Base-by-base conservation (phyloP, 2,113 vertebrate species). In the Struthidea cinerea region DNA sequence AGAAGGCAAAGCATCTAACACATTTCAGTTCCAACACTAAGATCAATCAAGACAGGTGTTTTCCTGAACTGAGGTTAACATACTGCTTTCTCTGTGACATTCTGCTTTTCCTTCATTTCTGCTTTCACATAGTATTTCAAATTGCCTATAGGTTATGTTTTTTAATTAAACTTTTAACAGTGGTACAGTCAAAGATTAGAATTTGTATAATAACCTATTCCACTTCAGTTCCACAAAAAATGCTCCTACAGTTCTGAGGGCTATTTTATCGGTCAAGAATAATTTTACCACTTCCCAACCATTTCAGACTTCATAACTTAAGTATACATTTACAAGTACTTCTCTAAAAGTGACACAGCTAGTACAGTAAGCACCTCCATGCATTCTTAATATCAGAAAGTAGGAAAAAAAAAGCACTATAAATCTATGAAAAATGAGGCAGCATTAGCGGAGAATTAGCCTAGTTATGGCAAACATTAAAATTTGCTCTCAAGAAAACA, bases 261-360 rank as follows among this genome's bases (percentile, higher is more conserved):
- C 46, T 70, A 59, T 9, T 84, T 21, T 39, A 89, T 39, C 33
- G 86, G 93, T 88, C 35, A 94, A 64, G 35, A 92, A 44, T 67
- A 80, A 90, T 60, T 80, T 86, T 42, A 90, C 22, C 76, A 42
- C 32, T 91, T 82, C 74, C 65, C 63, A 92, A 55, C 30, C 27
- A 85, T 63, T 87, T 87, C 39, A 91, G 52, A 92, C 30, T 71
- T 61, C 68, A n/a, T 84, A 88, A 95, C 78, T 91, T 90, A 84
- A 81, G 52, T 76, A 75, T 37, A 87, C 33, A 46, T 87, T 81
- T 86, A 81, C 75, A 80, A 90, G 93, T 84, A 84, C 30, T 89
- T 90, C 50, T 85, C 39, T 94, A 87, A 94, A 69, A 65, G 77
- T 84, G 77, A 83, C 39, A 86, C 41, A 93, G 37, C 33, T 94